These are phyloP conservation scores for Musca domestica DNA, from an alignment of 1,140 invertebrate genomes.

Conservation along the genomic window DNA sequence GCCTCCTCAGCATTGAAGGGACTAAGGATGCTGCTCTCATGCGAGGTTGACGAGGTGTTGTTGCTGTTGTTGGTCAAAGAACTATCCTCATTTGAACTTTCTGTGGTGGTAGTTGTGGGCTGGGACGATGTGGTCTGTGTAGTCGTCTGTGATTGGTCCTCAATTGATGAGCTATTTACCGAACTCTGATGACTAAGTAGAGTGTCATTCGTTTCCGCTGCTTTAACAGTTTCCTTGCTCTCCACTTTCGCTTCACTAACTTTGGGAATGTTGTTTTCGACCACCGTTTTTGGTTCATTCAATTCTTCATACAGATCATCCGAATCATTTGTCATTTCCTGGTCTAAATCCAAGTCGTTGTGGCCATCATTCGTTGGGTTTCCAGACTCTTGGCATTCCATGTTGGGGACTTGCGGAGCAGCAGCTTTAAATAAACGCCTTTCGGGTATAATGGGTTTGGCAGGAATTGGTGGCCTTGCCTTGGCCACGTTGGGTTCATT, in stretches of 20 bases:
- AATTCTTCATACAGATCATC: constrained; percentile 15
- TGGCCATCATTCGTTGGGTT: not conserved
- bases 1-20: constrained; percentile 91
- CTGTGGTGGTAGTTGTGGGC: constrained; percentile 3
- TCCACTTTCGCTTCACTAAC: not conserved
- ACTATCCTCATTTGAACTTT: constrained; percentile 17
- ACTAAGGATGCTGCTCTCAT: constrained; percentile 64
- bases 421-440: constrained; percentile 39
- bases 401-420: constrained; percentile 23
- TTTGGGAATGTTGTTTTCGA: constrained; percentile 4
- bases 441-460: constrained; percentile 40
- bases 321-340: constrained; percentile 9
- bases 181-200: constrained; percentile 33
- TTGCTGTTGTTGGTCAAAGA: not conserved
- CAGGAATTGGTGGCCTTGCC: constrained; percentile 36
- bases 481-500: constrained; percentile 29
- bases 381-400: not conserved
- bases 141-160: constrained; percentile 28
- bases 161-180: constrained; percentile 34
- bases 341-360: not conserved
- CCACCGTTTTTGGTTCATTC: not conserved
- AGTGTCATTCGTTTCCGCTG: not conserved
- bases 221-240: not conserved
- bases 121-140: constrained; percentile 31
- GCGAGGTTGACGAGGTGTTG: constrained; percentile 50